A percentile compares a stretch with the other conserved stretches of the same genome.
Evolutionary conservation across 2,888 invertebrate species (phyloP).

Genomic region (Caenorhabditis virilis): DNA sequence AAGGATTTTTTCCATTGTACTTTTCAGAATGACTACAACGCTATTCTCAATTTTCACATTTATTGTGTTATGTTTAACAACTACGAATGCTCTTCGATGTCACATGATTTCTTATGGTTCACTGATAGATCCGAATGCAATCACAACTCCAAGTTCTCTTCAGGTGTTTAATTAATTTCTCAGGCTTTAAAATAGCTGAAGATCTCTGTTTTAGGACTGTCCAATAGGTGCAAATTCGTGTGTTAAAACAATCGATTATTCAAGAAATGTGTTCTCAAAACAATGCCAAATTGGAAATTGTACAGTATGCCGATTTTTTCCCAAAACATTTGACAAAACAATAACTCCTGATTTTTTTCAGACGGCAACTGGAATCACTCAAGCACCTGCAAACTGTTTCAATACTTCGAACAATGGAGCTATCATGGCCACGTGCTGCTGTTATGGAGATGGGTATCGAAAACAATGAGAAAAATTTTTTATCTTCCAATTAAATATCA

Average conservation of each 20-base stretch:
- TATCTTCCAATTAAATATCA: background rate
- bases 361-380: slow-evolving; percentile 13
- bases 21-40: background rate
- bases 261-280: slow-evolving; percentile 26
- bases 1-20: background rate
- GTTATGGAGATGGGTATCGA: slow-evolving; percentile 38
- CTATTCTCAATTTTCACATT: slow-evolving; percentile 4
- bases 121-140: slow-evolving; percentile 18
- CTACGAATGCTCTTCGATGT: slow-evolving; percentile 14
- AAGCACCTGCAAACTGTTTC: slow-evolving; percentile 38
- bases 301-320: slow-evolving; percentile 11
- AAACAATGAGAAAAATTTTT: background rate
- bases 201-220: slow-evolving; percentile 17
- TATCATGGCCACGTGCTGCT: slow-evolving; percentile 20
- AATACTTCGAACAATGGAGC: slow-evolving; percentile 14
- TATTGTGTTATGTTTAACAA: slow-evolving; percentile 4
- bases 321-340: too few species aligned
- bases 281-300: slow-evolving; percentile 38
- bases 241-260: slow-evolving; percentile 33
- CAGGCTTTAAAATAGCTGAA: background rate
- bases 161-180: slow-evolving; percentile 18
- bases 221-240: slow-evolving; percentile 35
- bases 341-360: slow-evolving; percentile 13
- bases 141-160: slow-evolving; percentile 28
- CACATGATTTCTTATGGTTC: slow-evolving; percentile 22